These are phyloP conservation scores for Hydrozoanthus gracilis DNA, from an alignment of 92 coral and sea anemone species.

Conservation along the genomic window DNA sequence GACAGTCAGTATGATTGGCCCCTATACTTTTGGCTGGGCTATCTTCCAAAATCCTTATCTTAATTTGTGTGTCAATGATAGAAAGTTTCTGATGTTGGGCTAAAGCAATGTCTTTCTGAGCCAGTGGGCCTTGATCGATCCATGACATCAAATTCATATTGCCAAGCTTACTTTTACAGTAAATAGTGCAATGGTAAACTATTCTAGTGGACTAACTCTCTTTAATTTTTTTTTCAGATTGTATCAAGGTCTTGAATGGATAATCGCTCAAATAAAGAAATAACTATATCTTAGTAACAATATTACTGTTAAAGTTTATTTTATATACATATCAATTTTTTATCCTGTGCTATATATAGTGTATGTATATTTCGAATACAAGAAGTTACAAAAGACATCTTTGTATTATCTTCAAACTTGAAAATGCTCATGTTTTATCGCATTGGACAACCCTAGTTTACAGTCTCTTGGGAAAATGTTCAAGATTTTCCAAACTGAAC, in stretches of 20 bases:
- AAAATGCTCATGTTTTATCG: not conserved
- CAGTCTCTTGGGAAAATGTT: not conserved
- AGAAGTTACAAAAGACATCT: not conserved
- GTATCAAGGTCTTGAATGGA: constrained; percentile 97
- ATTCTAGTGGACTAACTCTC: not conserved
- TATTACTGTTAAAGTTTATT: constrained; percentile 29
- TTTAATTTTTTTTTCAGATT: constrained; percentile 63
- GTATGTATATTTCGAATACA: not conserved
- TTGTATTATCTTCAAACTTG: not conserved
- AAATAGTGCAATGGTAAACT: not conserved
- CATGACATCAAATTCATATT: not conserved
- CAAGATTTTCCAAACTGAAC: no score
- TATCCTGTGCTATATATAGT: constrained; percentile 24
- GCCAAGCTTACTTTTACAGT: not conserved
- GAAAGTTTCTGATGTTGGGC: no score
- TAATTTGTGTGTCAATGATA: no score
- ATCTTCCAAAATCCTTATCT: no score
- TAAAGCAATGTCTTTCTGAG: no score
- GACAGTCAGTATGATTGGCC: no score
- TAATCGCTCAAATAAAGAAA: constrained; percentile 88
- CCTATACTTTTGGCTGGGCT: no score
- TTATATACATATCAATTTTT: constrained; percentile 41
- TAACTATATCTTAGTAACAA: constrained; percentile 26
- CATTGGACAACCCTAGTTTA: not conserved
- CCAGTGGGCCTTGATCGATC: no score